These are phyloP conservation scores for Brachylomia viminalis DNA, from an alignment of 2,888 invertebrate species.

Conservation along the genomic window DNA sequence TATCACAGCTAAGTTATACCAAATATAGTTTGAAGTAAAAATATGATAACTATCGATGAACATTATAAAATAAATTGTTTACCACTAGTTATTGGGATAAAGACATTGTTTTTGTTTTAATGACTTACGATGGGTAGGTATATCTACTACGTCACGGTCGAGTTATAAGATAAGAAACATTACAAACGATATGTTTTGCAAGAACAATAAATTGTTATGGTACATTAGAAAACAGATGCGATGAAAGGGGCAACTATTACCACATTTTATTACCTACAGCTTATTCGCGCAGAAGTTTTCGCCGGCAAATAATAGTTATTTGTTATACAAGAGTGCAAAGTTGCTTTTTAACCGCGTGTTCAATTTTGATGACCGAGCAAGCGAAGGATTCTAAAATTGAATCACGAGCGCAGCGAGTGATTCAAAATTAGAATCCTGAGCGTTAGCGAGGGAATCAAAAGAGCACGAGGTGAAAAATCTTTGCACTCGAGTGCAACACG, in stretches of 20 bases:
- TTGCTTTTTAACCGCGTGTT: too few relatives aligned
- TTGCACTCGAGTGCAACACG: too few relatives aligned
- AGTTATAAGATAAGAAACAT: constrained; percentile 46
- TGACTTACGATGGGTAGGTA: constrained; percentile 8
- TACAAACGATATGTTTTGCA: constrained; percentile 23
- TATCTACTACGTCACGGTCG: constrained; percentile 19
- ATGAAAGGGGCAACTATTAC: neutral
- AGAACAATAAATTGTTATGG: constrained; percentile 33
- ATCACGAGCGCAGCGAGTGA: too few relatives aligned
- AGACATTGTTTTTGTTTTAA: constrained; percentile 46
- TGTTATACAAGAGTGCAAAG: too few relatives aligned
- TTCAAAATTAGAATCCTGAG: too few relatives aligned
- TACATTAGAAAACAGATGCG: neutral
- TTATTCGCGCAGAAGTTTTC: too few relatives aligned
- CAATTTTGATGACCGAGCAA: too few relatives aligned
- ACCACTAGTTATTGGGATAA: constrained; percentile 36
- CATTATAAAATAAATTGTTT: constrained; percentile 36
- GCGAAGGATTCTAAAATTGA: too few relatives aligned
- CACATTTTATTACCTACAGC: neutral
- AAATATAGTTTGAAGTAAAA: constrained; percentile 13
- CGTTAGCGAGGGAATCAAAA: too few relatives aligned
- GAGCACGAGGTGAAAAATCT: too few relatives aligned
- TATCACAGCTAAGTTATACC: neutral
- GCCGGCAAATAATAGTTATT: too few relatives aligned
- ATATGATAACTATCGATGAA: constrained; percentile 13